Evolutionary conservation across 2,888 invertebrate species (phyloP), one percentile per base, ranked within the genome.

Genomic region (Steinernema carpocapsae): DNA sequence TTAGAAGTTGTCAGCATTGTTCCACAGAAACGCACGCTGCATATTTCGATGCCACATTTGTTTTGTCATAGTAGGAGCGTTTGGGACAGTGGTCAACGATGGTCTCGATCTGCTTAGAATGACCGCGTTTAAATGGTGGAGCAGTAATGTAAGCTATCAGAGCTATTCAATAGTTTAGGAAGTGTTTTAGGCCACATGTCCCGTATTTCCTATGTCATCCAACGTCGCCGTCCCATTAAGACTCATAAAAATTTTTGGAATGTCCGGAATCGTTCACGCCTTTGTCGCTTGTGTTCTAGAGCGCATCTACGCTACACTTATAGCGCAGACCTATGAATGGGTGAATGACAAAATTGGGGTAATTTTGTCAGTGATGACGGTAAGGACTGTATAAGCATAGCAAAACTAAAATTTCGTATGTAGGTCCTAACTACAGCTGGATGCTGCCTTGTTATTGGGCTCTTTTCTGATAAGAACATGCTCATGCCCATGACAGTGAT

Each of bases 281-380:
- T 56, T 56, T 26, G n/a, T 56, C 24, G 56, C 56, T 12, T 26
- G 56, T 26, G 56, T 12, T 26, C 22, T 56, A 6, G 56, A 56
- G 26, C 56, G 56, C 6, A 56, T 56, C 56, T 56, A 56, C 56
- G 56, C 56, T 12, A 56, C 56, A 26, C 7, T 26, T 2, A 56
- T 24, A 26, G 56, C 56, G 22, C 56, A 26, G 6, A 56, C 56
- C 56, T 56, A 56, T 56, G 56, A 56, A 56, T 22, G 14, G 26
- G 56, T 56, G 12, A 56, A 56, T 26, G 22, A 56, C 6, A 56
- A 24, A 4, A 56, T 56, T 17, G 56, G 56, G 7, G 22, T 6
- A 12, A 17, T 56, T 17, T 17, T 56, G 3, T 56, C 56, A 6
- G 26, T 24, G 6, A 3, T 56, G 12, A 4, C 56, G 56, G 56